Base-by-base conservation (phyloP, 1,140 invertebrate species). In the Helicoverpa zea region DNA sequence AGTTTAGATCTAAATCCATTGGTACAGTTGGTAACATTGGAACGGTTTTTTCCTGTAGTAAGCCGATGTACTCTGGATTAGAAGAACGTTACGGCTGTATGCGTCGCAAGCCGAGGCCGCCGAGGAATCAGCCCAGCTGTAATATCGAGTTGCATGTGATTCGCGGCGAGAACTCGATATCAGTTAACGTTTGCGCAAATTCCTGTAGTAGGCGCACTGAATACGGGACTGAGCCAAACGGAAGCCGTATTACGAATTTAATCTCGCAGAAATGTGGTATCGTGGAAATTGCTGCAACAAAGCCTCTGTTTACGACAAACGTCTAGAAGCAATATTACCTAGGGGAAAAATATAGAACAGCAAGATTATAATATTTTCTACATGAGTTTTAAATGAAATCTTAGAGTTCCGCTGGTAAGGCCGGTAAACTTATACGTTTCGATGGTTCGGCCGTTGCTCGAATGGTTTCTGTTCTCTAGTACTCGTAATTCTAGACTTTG, bases 191-290 rank as follows among this genome's bases (percentile, higher is more conserved):
- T 73, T 75, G 75, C 63, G 75, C 56, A 82, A 52, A 76, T 84
- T 83, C 82, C 79, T 76, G 79, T 86, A 84, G 86, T 88, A 87
- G 85, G 88, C 78, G 84, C 85, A 84, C 83, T 88, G 90, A 86
- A 89, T 90, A 89, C 85, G 81, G 87, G 85, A 85, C 82, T 68
- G 86, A 87, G 90, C 84, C 87, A 88, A 91, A 88, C 87, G 84
- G 86, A 90, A 89, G 86, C 83, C 86, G 88, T 90, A 92, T 93
- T 94, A 92, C 90, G 91, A 93, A 92, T 93, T 94, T 94, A 94
- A 94, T 94, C 92, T 92, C 88, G 88, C 86, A 90, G 89, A 92
- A 91, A 92, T 94, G 92, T 89, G 89, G 91, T 92, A 90, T 89
- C 83, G 89, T 82, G 86, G 88, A 87, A 91, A 90, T 91, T 90